A percentile compares a stretch with the other conserved stretches of the same genome.
Conservation (phyloP, 2,797 vertebrate species). For the Rhinatrema bivittatum region DNA sequence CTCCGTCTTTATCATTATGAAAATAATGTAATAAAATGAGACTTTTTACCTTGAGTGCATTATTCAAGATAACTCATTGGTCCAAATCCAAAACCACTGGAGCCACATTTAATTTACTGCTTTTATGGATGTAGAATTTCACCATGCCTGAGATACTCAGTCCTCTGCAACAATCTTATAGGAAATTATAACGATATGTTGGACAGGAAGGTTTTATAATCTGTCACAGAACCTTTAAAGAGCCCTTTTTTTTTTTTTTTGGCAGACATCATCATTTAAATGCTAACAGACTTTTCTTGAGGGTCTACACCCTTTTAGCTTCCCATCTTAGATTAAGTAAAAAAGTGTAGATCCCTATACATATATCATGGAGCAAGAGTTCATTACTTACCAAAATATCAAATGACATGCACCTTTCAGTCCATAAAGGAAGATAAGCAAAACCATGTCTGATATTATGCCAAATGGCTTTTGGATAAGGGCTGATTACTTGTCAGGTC, state of each 20-base stretch:
- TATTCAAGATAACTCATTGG: conserved; percentile 65
- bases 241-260: too few species aligned
- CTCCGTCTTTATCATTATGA: conserved; percentile 70
- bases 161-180: conserved; percentile 35
- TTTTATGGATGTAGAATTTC: conserved; percentile 53
- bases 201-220: conserved; percentile 22
- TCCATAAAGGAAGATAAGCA: conserved; percentile 23
- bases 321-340: conserved; percentile 3
- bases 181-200: conserved; percentile 31
- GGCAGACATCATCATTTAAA: conserved; percentile 26
- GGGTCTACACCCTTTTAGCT: conserved; percentile 2
- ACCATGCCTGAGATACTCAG: conserved; percentile 35
- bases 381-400: conserved; percentile 14
- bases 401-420: background rate
- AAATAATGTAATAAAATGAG: conserved; percentile 62
- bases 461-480: conserved; percentile 17
- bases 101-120: conserved; percentile 61
- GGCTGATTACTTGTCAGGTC: background rate
- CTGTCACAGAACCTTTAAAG: conserved; percentile 31
- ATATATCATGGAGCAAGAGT: conserved; percentile 9
- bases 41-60: conserved; percentile 52
- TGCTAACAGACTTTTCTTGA: conserved; percentile 12
- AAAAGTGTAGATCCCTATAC: background rate
- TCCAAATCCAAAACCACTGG: conserved; percentile 65
- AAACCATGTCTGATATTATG: too few species aligned